phyloP scores from a whole-genome alignment of 2,797 vertebrate genomes.

The Fringilla coelebs region DNA sequence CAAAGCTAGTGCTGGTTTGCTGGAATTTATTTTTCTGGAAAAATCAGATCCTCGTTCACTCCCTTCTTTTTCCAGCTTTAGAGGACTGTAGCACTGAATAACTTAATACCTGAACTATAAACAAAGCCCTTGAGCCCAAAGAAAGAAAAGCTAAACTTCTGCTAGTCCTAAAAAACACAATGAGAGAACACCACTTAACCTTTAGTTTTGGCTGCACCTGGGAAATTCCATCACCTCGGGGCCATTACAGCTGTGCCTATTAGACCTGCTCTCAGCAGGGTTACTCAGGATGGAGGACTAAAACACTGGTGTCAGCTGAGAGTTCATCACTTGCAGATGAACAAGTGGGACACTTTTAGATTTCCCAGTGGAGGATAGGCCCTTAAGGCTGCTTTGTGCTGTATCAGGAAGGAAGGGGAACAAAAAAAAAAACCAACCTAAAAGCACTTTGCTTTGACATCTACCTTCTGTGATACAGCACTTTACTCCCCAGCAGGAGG shows the following conservation, averaged over 20 bases:
- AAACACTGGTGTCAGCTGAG: constrained; percentile 17
- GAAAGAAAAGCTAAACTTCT: not conserved
- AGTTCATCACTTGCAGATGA: constrained; percentile 35
- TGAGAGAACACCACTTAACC: constrained; percentile 31
- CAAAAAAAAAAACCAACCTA: not conserved
- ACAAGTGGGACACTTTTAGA: constrained; percentile 18
- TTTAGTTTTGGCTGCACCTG: not conserved
- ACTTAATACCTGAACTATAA: not conserved
- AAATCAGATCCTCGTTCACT: not conserved
- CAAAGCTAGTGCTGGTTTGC: not conserved
- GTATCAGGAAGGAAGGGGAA: not conserved
- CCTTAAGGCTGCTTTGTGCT: constrained; percentile 20
- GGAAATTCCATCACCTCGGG: constrained; percentile 15
- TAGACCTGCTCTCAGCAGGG: constrained; percentile 9
- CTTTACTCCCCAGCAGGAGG: constrained; percentile 23
- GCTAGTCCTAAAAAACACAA: not conserved
- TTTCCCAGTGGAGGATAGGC: constrained; percentile 19
- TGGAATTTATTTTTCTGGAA: not conserved
- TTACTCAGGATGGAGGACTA: not conserved
- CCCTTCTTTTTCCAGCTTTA: not conserved
- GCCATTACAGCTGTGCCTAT: not conserved
- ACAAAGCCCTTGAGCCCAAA: not conserved
- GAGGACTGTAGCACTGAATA: not conserved
- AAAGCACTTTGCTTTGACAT: not conserved
- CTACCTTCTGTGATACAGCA: not conserved